Percentiles rank a stretch among this genome's conserved stretches.
Evolutionary conservation across 2,113 vertebrate genomes (phyloP).

Genomic region (Ptyas mucosa): DNA sequence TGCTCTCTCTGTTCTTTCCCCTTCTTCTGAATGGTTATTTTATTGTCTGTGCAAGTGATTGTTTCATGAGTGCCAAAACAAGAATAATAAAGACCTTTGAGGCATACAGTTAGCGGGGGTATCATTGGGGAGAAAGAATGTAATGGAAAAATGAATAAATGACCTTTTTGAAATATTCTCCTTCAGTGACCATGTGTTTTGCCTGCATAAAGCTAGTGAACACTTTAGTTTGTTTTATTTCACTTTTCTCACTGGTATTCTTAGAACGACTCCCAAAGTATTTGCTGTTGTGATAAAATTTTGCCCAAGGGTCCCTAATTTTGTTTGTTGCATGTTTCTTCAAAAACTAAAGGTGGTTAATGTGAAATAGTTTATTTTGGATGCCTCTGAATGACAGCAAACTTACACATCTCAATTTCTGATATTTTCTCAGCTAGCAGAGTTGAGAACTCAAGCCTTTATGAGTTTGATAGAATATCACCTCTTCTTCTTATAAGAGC

Average conservation of each 20-base stretch:
- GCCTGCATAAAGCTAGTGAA: not conserved
- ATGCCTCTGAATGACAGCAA: not conserved
- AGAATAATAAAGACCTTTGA: slow-evolving; percentile 73
- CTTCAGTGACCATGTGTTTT: slow-evolving; percentile 39
- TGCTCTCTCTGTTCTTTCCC: not conserved
- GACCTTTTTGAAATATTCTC: slow-evolving; percentile 69
- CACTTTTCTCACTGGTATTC: slow-evolving; percentile 36
- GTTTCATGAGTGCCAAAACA: slow-evolving; percentile 43
- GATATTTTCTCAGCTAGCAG: not conserved
- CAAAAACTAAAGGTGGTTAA: not conserved
- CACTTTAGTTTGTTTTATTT: slow-evolving; percentile 13
- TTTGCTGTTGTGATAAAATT: slow-evolving; percentile 54
- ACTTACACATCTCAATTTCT: not conserved
- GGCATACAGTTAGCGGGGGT: slow-evolving; percentile 36
- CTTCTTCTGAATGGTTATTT: slow-evolving; percentile 49
- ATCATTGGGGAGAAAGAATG: slow-evolving; percentile 60
- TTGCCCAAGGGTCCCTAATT: slow-evolving; percentile 13
- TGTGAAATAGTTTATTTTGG: not conserved
- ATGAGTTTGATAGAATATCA: not conserved
- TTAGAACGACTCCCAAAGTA: slow-evolving; percentile 18
- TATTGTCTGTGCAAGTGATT: slow-evolving; percentile 53
- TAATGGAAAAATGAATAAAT: slow-evolving; percentile 48
- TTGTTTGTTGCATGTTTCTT: not conserved
- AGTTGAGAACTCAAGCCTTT: not conserved
- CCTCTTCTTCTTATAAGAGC: not conserved